Evolutionary conservation across 2,888 invertebrate genomes (phyloP).

Genomic region (Mimumesa dahlbomi): DNA sequence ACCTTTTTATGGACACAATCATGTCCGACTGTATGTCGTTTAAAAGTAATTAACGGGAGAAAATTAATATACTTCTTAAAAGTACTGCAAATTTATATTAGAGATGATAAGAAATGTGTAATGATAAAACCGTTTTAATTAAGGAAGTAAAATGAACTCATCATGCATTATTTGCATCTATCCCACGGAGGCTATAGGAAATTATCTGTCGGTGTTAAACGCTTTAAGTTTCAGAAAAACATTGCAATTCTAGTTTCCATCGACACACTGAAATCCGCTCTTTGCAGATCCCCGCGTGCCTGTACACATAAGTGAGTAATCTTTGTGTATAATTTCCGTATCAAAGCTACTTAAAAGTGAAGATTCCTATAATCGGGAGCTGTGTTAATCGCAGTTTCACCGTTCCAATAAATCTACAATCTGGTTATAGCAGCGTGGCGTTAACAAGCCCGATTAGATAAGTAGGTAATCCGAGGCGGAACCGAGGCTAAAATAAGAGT

Average conservation of each 20-base stretch:
- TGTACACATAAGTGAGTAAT: background rate
- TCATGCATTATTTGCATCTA: too few relatives aligned
- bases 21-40: too few relatives aligned
- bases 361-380: slow-evolving; percentile 19
- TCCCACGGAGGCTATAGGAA: too few relatives aligned
- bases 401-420: slow-evolving; percentile 34
- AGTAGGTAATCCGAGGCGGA: slow-evolving; percentile 43
- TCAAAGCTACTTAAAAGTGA: background rate
- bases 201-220: too few relatives aligned
- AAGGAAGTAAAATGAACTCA: too few relatives aligned
- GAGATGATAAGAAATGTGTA: too few relatives aligned
- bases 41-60: too few relatives aligned
- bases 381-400: background rate
- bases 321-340: background rate
- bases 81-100: too few relatives aligned
- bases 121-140: too few relatives aligned
- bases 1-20: too few relatives aligned
- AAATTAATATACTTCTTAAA: too few relatives aligned
- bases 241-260: slow-evolving; percentile 1
- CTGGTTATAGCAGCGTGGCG: slow-evolving; percentile 15
- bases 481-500: slow-evolving; percentile 12
- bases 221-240: background rate
- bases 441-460: slow-evolving; percentile 53
- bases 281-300: background rate
- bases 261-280: background rate